Conservation (phyloP, 2,113 vertebrate species). For the Nycticryphes semicollaris region DNA sequence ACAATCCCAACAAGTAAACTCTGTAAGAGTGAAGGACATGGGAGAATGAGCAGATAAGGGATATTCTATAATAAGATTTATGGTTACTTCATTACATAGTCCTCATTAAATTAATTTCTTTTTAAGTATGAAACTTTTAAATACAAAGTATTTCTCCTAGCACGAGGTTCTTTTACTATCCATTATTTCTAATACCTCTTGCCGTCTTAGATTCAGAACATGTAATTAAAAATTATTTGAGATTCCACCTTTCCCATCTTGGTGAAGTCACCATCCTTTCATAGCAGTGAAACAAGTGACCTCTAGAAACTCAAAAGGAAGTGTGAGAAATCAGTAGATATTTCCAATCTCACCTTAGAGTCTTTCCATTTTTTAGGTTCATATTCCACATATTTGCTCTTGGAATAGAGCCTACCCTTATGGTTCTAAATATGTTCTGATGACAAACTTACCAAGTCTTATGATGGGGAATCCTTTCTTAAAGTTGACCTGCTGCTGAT, state of each 20-base stretch:
- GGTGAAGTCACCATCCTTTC: neutral
- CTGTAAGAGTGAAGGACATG: neutral
- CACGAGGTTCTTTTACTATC: neutral
- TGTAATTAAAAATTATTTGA: neutral
- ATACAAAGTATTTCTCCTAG: neutral
- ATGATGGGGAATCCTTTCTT: neutral
- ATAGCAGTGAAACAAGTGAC: neutral
- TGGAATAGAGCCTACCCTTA: neutral
- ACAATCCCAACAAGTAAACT: neutral
- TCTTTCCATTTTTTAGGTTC: neutral
- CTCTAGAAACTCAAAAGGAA: neutral
- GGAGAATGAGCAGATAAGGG: neutral
- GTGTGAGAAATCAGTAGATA: neutral
- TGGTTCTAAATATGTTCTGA: neutral
- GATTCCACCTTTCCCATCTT: neutral
- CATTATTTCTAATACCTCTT: neutral
- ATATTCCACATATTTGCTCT: neutral
- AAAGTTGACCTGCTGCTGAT: neutral
- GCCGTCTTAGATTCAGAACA: neutral
- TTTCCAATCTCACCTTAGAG: neutral
- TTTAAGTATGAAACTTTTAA: neutral
- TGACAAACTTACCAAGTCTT: neutral
- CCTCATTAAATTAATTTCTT: neutral
- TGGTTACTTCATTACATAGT: neutral
- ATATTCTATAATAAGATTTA: neutral